Base-by-base conservation (phyloP, 2,113 vertebrate species). In the Sapajus apella region DNA sequence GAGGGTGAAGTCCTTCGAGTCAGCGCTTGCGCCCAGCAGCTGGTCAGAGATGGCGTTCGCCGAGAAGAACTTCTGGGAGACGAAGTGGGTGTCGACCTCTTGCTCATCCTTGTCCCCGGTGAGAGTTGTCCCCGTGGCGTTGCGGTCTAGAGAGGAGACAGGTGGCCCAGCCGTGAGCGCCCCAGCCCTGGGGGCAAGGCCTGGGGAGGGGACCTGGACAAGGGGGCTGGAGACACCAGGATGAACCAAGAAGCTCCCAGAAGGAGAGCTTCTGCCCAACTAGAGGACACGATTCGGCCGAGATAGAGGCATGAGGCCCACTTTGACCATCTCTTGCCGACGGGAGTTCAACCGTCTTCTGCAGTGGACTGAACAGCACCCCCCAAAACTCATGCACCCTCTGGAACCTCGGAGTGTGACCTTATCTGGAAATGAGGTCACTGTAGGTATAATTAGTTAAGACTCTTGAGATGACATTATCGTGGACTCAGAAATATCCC, bases 11-110 rank as follows among this genome's bases (percentile, higher is more conserved):
- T 99, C 99, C 16, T 99, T 99, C 0, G 99, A 99, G 86, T 98
- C 98, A 0, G 99, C 98, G 9, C 91, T 95, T 11, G 98, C 97
- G 0, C 97, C 99, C 97, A 99, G 97, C 92, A 99, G 98, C 92
- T 99, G 99, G 90, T 99, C 99, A 0, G 98, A 99, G 98, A 99
- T 99, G 91, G 99, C 98, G 0, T 99, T 99, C 25, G 98, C 99
- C 0, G 99, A 98, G 4, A 98, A 97, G 80, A 98, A 94, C 13
- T 99, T 99, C 96, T 98, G 98, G 66, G 99, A 98, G 88, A 95
- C 55, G 3, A 98, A 90, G 56, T 6, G 96, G 45, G 97, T 90
- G 0, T 98, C 96, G 0, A 95, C 50, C 40, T 98, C 98, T 23
- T 64, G 97, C 43, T 97, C 94, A 0, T 97, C 98, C 80, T 98